Base-by-base conservation (phyloP, 2,888 invertebrate species). In the Saturnia japonica region DNA sequence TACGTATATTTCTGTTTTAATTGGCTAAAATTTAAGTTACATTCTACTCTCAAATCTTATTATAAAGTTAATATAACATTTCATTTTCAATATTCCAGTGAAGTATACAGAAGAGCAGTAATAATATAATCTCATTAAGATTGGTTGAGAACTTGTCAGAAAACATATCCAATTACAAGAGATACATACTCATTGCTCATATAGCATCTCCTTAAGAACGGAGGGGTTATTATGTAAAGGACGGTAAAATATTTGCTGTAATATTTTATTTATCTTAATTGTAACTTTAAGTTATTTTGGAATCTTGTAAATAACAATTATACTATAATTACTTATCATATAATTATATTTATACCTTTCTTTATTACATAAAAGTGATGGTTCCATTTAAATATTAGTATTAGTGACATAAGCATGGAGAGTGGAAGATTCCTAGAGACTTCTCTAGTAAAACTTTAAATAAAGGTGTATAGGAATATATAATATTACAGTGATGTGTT, bases 131-230 rank as follows among this genome's bases (percentile, higher is more conserved):
- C 60, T 60, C n/a, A 45, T 70, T 70, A 68, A 68, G 22, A 68
- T 40, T 57, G 22, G 43, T 70, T 57, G 45, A 7, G 62, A 68
- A 47, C 57, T 68, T 69, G 16, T 60, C 57, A 73, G 73, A 69
- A 74, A 74, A 73, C 74, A 70, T 74, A 75, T 76, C 74, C 76
- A 76, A 76, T 77, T 77, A 77, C 71, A 67, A 67, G 72, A 72
- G n/a, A n/a, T 67, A 51, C 19, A 16, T 60, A 28, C 28, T 28
- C 57, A 60, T 60, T 28, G 62, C 64, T 71, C 66, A 47, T 47
- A 70, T 47, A 19, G 47, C 11, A 28, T 34, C 14, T 57, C 9
- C n/a, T 67, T 16, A 68, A 51, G 9, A 34, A 28, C 54, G 43
- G 28, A 12, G 11, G 8, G 47, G 67, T 34, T 66, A 70, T 67